Conservation (phyloP, 2,888 invertebrate species). For the Oscheius sp. region DNA sequence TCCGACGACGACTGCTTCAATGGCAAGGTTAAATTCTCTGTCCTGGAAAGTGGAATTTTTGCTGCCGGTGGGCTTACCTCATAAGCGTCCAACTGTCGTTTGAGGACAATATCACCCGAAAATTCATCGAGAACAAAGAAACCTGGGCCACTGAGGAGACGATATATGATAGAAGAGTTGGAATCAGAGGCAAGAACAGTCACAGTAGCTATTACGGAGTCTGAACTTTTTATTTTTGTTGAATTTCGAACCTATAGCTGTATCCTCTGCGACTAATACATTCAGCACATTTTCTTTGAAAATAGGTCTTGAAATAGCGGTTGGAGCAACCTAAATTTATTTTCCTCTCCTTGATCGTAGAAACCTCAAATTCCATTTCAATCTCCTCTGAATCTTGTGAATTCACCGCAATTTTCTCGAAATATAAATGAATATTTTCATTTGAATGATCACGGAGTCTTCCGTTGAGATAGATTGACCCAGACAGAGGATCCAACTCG, state of each 20-base stretch:
- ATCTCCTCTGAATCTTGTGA: slow-evolving; percentile 42
- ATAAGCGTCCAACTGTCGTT: slow-evolving; percentile 75
- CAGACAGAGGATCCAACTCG: slow-evolving; percentile 53
- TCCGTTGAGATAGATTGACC: slow-evolving; percentile 49
- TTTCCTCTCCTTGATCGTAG: neutral
- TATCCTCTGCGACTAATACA: slow-evolving; percentile 38
- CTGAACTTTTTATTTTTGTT: too few relatives aligned
- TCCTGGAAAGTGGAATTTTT: slow-evolving; percentile 30
- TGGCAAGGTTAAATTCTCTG: slow-evolving; percentile 32
- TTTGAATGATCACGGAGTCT: slow-evolving; percentile 24
- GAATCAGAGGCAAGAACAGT: slow-evolving; percentile 41
- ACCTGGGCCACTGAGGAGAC: slow-evolving; percentile 67
- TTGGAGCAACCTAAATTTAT: slow-evolving; percentile 11
- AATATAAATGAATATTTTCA: slow-evolving; percentile 34
- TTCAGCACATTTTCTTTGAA: slow-evolving; percentile 29
- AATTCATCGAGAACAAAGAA: slow-evolving; percentile 88
- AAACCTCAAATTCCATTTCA: slow-evolving; percentile 49
- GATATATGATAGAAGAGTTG: slow-evolving; percentile 42
- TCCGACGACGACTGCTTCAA: slow-evolving; percentile 39
- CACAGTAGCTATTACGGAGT: slow-evolving; percentile 34
- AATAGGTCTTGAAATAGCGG: slow-evolving; percentile 22
- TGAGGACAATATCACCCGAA: slow-evolving; percentile 88
- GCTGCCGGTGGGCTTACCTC: slow-evolving; percentile 26
- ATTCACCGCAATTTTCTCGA: slow-evolving; percentile 37
- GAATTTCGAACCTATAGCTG: slow-evolving; percentile 31